These are phyloP conservation scores for Eudasyphora cyanicolor DNA, from an alignment of 2,888 invertebrate species.

Conservation along the genomic window DNA sequence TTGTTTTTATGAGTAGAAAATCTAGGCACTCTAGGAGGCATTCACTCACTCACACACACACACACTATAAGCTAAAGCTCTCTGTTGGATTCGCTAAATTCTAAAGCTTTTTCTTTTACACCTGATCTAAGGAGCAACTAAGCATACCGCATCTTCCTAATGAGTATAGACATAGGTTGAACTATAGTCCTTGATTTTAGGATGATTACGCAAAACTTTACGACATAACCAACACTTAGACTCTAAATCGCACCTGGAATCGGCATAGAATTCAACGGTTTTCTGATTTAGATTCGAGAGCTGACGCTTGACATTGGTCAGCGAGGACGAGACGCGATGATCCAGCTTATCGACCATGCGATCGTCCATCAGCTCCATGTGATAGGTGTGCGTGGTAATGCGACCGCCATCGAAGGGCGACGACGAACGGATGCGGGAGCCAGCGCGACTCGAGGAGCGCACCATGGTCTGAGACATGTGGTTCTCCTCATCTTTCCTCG, in stretches of 20 bases:
- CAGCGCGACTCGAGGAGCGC: conserved; percentile 74
- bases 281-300: conserved; percentile 77
- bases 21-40: neutral
- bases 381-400: conserved; percentile 73
- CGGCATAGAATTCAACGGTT: conserved; percentile 79
- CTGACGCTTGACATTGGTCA: conserved; percentile 79
- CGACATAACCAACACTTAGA: conserved; percentile 79
- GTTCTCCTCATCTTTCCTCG: conserved; percentile 75
- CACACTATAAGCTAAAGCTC: too few relatives aligned
- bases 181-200: conserved; percentile 76
- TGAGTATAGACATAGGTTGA: conserved; percentile 69
- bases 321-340: conserved; percentile 78
- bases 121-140: neutral
- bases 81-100: too few relatives aligned
- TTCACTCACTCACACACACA: neutral
- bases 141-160: neutral
- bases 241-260: conserved; percentile 79
- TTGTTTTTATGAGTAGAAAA: neutral
- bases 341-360: conserved; percentile 79
- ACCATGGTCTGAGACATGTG: conserved; percentile 74
- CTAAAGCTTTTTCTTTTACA: neutral
- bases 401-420: conserved; percentile 70
- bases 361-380: conserved; percentile 79
- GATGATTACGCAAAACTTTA: conserved; percentile 78
- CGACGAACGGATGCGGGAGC: conserved; percentile 74